Base-by-base conservation (phyloP, 2,113 vertebrate species). In the Tyto alba region DNA sequence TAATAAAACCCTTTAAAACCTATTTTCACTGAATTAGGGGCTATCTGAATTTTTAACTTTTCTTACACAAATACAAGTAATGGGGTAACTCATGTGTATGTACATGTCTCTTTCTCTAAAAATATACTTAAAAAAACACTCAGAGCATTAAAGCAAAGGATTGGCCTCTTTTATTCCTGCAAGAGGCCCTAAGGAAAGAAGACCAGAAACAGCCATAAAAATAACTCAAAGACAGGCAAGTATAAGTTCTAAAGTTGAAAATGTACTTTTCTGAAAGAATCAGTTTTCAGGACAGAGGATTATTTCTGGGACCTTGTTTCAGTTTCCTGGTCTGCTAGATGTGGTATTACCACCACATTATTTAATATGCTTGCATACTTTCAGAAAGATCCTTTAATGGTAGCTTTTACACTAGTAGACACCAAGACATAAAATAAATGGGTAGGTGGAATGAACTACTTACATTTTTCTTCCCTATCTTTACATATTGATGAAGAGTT, bases 51-150 rank as follows among this genome's bases (percentile, higher is more conserved):
- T 63, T 71, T 18, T 71, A 73, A 87, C 27, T 77, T 85, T 67
- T 75, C 75, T 75, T 50, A 82, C 10, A 32, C 15, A 63, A 71
- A 30, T 40, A 57, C 17, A 69, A 52, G 14, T 60, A 85, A 57
- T 1, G 2, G 34, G 45, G 22, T 27, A 89, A 79, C 11, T 55
- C 5, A 5, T 7, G 30, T 4, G 13, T 7, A 30, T 1, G 6
- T 9, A 3, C 47, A 8, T 48, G 4, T 25, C 9, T n/a, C 17
- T 52, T 40, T 23, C n/a, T 47, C 47, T 15, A 73, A 56, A 89
- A 75, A 29, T 2, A 9, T 2, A 13, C 34, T 36, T 10, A 2
- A 2, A 26, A 48, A 63, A 57, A 32, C 4, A 2, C 10, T 63
- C 67, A 47, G 9, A 4, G 22, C 5, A 56, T n/a, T 87, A 84